These are phyloP conservation scores for Caenorhabditis doughertyi DNA, from an alignment of 2,888 invertebrate genomes.

Conservation along the genomic window DNA sequence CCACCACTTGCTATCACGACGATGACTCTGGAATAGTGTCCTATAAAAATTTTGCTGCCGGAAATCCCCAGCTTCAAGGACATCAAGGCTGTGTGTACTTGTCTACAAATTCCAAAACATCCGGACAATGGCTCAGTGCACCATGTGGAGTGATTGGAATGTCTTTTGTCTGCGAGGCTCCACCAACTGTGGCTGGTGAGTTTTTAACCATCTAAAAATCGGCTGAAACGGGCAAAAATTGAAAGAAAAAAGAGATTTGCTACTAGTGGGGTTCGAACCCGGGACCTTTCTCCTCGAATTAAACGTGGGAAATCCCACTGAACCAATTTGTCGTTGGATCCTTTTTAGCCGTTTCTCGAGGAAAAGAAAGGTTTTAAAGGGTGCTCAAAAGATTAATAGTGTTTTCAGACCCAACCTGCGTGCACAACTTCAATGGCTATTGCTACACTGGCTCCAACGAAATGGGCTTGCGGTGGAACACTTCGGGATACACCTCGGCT, in stretches of 20 bases:
- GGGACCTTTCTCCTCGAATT: not conserved
- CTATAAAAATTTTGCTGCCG: conserved; percentile 15
- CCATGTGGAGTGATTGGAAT: conserved; percentile 13
- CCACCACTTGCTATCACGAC: conserved; percentile 23
- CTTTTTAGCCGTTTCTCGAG: too few species aligned
- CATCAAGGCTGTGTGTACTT: conserved; percentile 39
- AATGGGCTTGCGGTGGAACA: not conserved
- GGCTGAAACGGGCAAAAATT: too few species aligned
- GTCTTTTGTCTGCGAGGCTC: conserved; percentile 34
- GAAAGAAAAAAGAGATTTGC: too few species aligned
- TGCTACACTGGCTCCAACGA: conserved; percentile 37
- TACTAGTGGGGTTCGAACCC: too few species aligned
- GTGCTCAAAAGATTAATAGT: too few species aligned
- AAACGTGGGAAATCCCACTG: not conserved
- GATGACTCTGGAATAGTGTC: conserved; percentile 10
- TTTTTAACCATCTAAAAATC: too few species aligned
- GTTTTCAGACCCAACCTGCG: conserved; percentile 14
- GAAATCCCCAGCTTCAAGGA: conserved; percentile 1
- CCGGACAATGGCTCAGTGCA: conserved; percentile 32
- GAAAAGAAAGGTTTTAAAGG: too few species aligned
- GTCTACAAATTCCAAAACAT: not conserved
- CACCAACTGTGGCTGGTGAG: conserved; percentile 4
- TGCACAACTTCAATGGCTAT: conserved; percentile 30
- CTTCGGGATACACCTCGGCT: not conserved
- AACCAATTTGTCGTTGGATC: too few species aligned